Evolutionary conservation across 1,140 invertebrate genomes (phyloP).

Genomic region (Mactra quadrangularis): DNA sequence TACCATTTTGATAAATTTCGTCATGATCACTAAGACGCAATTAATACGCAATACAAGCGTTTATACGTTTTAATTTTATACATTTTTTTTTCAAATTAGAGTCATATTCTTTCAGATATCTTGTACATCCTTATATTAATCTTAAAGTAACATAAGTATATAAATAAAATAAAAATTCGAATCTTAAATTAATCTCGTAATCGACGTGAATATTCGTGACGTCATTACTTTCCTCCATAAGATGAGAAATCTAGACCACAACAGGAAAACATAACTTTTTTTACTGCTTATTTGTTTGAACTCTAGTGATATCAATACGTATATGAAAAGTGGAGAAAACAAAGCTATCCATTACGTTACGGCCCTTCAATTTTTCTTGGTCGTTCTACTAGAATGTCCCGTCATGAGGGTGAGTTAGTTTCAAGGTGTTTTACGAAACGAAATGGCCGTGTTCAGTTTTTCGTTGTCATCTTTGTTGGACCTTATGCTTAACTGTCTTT

Average conservation of each 20-base stretch:
- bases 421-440: conserved; percentile 47
- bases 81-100: neutral
- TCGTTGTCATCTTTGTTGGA: neutral
- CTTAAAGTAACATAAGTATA: too few species aligned
- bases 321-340: too few species aligned
- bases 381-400: conserved; percentile 87
- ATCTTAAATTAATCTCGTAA: too few species aligned
- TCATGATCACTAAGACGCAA: too few species aligned
- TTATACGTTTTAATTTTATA: neutral
- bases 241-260: conserved; percentile 62
- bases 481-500: neutral
- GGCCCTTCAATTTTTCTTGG: neutral
- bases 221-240: conserved; percentile 76
- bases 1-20: too few species aligned
- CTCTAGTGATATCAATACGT: too few species aligned
- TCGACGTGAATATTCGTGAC: conserved; percentile 73
- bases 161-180: too few species aligned
- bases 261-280: neutral
- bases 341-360: too few species aligned
- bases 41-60: neutral
- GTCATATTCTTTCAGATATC: neutral
- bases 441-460: conserved; percentile 16
- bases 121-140: too few species aligned
- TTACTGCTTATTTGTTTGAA: too few species aligned
- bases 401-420: conserved; percentile 88